Percentiles rank a stretch among this genome's conserved stretches.
phyloP scores from a whole-genome alignment of 1,140 invertebrate genomes.

The Solen grandis region DNA sequence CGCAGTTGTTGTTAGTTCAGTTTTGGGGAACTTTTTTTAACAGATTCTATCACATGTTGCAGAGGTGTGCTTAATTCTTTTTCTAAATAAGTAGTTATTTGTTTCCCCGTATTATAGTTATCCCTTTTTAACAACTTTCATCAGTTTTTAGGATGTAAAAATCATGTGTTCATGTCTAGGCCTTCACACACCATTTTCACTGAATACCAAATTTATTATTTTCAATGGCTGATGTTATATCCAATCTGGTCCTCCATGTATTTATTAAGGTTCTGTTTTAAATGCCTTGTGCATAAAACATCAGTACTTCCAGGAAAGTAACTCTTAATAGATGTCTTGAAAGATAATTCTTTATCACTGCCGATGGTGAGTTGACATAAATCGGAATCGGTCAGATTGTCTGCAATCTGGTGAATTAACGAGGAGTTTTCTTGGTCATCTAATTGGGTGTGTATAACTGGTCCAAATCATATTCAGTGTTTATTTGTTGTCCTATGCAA shows the following conservation, averaged over 20 bases:
- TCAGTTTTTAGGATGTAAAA: neutral
- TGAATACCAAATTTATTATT: neutral
- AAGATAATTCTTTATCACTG: slow-evolving; percentile 9
- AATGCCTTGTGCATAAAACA: slow-evolving; percentile 7
- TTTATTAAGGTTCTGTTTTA: slow-evolving; percentile 13
- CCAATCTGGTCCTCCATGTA: neutral
- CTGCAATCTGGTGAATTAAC: slow-evolving; percentile 5
- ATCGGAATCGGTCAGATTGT: slow-evolving; percentile 16
- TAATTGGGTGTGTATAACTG: neutral
- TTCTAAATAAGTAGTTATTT: neutral
- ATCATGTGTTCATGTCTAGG: neutral
- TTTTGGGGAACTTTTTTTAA: neutral
- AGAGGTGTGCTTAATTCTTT: neutral
- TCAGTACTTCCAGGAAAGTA: slow-evolving; percentile 4
- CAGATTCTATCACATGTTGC: neutral
- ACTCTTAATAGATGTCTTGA: slow-evolving; percentile 11
- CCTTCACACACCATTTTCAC: neutral
- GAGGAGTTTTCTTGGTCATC: neutral
- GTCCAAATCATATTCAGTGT: slow-evolving; percentile 24
- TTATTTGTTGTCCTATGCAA: neutral
- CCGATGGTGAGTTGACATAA: too few species aligned
- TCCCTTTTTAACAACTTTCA: neutral
- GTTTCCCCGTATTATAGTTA: neutral
- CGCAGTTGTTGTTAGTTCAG: slow-evolving; percentile 14
- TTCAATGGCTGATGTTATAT: neutral